Percentiles rank a stretch among this genome's conserved stretches.
These are phyloP conservation scores for Nesoenas mayeri DNA, from an alignment of 2,113 vertebrate genomes.

Conservation along the genomic window DNA sequence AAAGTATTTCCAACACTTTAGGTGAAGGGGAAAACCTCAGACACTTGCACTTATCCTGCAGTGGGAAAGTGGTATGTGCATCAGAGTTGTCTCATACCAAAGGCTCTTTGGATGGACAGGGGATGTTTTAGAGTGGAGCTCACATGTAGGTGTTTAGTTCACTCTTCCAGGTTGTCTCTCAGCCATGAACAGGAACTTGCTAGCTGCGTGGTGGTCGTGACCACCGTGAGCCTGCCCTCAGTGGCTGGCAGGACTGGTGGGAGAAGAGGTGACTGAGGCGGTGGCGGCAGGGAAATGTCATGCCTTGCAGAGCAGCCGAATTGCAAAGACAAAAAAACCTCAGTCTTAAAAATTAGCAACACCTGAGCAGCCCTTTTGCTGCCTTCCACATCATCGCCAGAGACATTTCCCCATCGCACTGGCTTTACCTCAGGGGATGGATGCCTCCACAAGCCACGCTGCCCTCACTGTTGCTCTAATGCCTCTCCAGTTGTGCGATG, in stretches of 20 bases:
- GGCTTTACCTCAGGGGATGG: background rate
- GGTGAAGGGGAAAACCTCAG: background rate
- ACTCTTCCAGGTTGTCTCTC: background rate
- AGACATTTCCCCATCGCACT: background rate
- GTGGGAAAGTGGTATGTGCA: accelerated
- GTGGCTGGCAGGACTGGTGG: background rate
- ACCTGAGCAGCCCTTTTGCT: constrained; percentile 22
- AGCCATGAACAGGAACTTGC: background rate
- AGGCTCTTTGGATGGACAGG: background rate
- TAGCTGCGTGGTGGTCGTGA: accelerated
- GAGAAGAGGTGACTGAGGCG: accelerated
- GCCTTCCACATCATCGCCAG: background rate
- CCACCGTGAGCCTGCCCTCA: background rate
- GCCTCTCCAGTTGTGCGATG: background rate
- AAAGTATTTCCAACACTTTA: background rate
- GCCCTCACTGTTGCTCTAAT: background rate
- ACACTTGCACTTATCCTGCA: background rate
- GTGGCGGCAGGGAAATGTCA: accelerated
- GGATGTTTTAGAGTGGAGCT: background rate
- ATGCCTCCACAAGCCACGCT: background rate
- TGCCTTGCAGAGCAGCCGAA: background rate
- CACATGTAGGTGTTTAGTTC: background rate
- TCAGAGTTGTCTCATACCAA: background rate
- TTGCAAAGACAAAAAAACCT: background rate
- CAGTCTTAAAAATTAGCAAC: constrained; percentile 10